phyloP scores from a whole-genome alignment of 2,888 invertebrate genomes.

The Andrena bucephala region DNA sequence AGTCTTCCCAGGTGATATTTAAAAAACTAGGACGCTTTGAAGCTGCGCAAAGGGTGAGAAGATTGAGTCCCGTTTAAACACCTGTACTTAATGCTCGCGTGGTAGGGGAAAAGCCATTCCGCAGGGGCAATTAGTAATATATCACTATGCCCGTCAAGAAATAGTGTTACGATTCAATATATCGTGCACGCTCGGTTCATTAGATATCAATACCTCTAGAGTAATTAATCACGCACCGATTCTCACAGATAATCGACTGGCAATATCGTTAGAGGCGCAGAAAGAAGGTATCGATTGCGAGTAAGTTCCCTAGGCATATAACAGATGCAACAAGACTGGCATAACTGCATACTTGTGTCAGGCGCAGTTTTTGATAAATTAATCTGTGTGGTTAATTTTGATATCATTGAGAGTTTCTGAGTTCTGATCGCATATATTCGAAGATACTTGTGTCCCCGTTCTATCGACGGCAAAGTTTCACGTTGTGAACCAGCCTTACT shows the following conservation, averaged over 20 bases:
- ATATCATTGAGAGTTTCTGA: not conserved
- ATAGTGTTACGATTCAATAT: conserved; percentile 44
- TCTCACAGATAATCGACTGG: conserved; percentile 34
- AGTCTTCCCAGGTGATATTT: not conserved
- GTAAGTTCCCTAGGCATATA: conserved; percentile 5
- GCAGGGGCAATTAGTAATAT: conserved; percentile 32
- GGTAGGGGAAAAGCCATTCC: conserved; percentile 21
- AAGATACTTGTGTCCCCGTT: not conserved
- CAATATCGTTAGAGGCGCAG: conserved; percentile 22
- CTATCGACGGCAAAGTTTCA: not conserved
- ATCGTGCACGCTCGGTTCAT: conserved; percentile 34
- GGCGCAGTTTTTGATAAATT: no score
- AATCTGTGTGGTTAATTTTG: not conserved
- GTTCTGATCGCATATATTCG: no score
- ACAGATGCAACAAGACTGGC: not conserved
- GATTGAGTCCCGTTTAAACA: not conserved
- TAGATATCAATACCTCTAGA: conserved; percentile 30
- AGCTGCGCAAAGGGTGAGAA: not conserved
- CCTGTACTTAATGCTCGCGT: conserved; percentile 5
- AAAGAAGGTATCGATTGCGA: conserved; percentile 25
- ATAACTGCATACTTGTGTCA: conserved; percentile 6
- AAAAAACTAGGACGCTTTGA: not conserved
- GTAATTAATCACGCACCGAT: conserved; percentile 46
- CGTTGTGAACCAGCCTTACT: not conserved
- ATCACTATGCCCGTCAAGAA: conserved; percentile 17